Percentiles rank a stretch among this genome's conserved stretches.
These are phyloP conservation scores for Gambusia yucatana DNA, from an alignment of 2,797 vertebrate genomes.

Conservation along the genomic window DNA sequence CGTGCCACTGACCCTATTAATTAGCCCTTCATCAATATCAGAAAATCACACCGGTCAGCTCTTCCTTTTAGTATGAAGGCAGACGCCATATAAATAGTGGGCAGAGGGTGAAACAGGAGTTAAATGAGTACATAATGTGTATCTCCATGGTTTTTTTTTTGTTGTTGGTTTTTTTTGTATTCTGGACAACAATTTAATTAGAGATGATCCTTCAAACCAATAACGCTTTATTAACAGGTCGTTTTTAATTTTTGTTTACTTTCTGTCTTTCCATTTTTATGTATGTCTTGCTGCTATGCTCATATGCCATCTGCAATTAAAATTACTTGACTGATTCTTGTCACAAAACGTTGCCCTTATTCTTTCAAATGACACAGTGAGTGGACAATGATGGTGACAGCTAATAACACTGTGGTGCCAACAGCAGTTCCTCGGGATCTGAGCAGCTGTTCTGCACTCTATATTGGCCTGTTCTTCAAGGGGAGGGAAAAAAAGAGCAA, in stretches of 20 bases:
- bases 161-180: neutral
- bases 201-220: neutral
- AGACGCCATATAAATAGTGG: neutral
- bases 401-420: conserved; percentile 77
- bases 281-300: conserved; percentile 2
- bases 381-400: conserved; percentile 74
- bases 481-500: conserved; percentile 85
- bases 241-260: neutral
- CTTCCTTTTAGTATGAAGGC: neutral
- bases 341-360: conserved; percentile 63
- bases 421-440: conserved; percentile 85
- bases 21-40: neutral
- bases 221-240: neutral
- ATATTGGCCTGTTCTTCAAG: conserved; percentile 96
- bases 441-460: conserved; percentile 90
- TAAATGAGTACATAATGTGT: neutral
- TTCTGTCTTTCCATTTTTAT: conserved; percentile 4
- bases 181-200: neutral
- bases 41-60: neutral
- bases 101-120: neutral
- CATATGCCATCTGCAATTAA: conserved; percentile 46
- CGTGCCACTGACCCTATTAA: neutral
- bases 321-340: conserved; percentile 59
- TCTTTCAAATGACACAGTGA: conserved; percentile 74
- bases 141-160: no score